Evolutionary conservation across 2,797 vertebrate genomes (phyloP).

Genomic region (Schizopygopsis pylzovi): DNA sequence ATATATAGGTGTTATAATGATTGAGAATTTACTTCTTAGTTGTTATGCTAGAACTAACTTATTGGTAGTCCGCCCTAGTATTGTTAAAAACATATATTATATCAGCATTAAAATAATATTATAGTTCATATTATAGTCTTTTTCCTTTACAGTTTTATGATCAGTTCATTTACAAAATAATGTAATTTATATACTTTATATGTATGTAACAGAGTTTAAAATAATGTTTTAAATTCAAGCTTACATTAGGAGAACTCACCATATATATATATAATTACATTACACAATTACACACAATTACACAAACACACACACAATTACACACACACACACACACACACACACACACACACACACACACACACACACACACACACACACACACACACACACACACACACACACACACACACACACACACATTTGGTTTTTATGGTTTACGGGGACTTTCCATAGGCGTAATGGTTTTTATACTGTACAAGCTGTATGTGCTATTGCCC

Average conservation of each 20-base stretch:
- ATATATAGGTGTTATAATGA: conserved; percentile 4
- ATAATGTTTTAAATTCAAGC: no score
- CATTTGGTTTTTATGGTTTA: no score
- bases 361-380: background rate
- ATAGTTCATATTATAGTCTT: background rate
- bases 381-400: background rate
- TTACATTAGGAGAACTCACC: no score
- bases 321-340: background rate
- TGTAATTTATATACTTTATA: no score
- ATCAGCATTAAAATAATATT: background rate
- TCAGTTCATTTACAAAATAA: background rate
- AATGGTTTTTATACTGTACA: no score
- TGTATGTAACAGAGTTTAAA: no score
- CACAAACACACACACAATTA: background rate
- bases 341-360: background rate
- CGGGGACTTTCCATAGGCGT: no score
- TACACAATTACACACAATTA: no score
- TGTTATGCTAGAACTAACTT: background rate
- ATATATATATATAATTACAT: background rate
- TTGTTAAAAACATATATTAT: background rate
- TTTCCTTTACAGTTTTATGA: background rate
- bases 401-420: background rate
- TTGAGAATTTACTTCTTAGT: background rate
- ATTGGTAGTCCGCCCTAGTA: background rate
- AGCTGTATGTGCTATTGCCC: no score